Evolutionary conservation across 2,888 invertebrate genomes (phyloP), one percentile per base, ranked within the genome.

Genomic region (Idaea dimidiata): DNA sequence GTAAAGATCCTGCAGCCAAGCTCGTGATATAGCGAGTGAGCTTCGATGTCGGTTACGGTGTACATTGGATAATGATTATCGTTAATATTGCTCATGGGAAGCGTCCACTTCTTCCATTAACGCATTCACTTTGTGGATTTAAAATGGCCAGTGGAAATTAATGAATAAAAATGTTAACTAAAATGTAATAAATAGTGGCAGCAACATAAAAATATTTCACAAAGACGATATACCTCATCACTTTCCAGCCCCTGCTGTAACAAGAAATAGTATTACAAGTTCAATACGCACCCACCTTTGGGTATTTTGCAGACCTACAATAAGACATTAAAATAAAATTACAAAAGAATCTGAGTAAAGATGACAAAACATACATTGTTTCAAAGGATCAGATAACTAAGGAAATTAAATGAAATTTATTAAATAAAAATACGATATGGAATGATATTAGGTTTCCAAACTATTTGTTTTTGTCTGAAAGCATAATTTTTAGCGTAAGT

Each of bases 241-340:
- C 96, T 96, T 95, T 96, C 96, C 96, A 96, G 96, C 96, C 96
- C 96, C 96, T 96, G 96, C 96, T 97, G 95, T 94, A 95, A 94
- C 94, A 95, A 94, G 92, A 92, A 92, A 92, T 86, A 86, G 85
- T 88, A 92, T 91, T 87, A 91, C 89, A 91, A 87, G 88, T 90
- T 92, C 91, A 91, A 90, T 92, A 91, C 86, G 91, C 92, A 92
- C 92, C 92, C 92, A 91, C 91, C 91, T 90, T 89, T 76, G 90
- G 91, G 91, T 82, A 83, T 80, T 81, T 80, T 83, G 80, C 83
- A 86, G 78, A 85, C 71, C 70, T 70, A 86, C 83, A 78, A 71
- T 80, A 78, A 43, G 79, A 74, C 77, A 81, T 73, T 72, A 72
- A 76, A 82, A 67, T 65, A 74, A 77, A 80, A 81, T 76, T 74